Evolutionary conservation across 2,888 invertebrate species (phyloP), one percentile per base, ranked within the genome.

Genomic region (Hirtodrosophila histrioides): DNA sequence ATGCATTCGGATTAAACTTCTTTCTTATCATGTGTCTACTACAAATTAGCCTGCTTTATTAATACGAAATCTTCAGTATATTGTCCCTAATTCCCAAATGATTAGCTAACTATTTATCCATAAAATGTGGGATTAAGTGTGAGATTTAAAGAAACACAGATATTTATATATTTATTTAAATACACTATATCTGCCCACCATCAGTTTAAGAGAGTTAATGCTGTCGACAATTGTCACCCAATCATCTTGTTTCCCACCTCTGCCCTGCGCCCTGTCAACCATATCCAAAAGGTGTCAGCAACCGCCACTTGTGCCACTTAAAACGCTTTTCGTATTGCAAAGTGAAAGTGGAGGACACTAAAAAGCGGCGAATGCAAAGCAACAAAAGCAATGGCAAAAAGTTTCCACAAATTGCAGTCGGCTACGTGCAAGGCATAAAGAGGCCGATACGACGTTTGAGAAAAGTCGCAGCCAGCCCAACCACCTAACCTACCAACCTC

Each of bases 341-440:
- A 50, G 33, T 44, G 45, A 72, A 69, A 72, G 62, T 39, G 50
- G 17, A 49, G 48, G 36, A 39, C 45, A 39, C 27, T 50, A 53
- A 50, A 44, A 57, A 57, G 27, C 49, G 44, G 55, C 33, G 48
- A 24, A 60, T 64, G 62, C 41, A 69, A 75, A 83, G 23, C 43
- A 67, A 76, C 31, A 61, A 57, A 36, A 49, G 58, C 41, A 53
- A 56, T 51, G 31, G 43, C 44, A 45, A 68, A 69, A 64, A 70
- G 45, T 71, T 54, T 24, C 24, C 29, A 40, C 58, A 37, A 68
- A 64, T 56, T 83, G 74, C 68, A 79, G 61, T 55, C 43, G 45
- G 33, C 54, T 67, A 85, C 76, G 86, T 80, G 80, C 68, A 48
- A 55, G 62, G 74, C 64, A 78, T 69, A 67, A 63, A 69, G 68